Evolutionary conservation across 1,140 invertebrate genomes (phyloP), one percentile per base, ranked within the genome.

Genomic region (Ganaspis sp.): DNA sequence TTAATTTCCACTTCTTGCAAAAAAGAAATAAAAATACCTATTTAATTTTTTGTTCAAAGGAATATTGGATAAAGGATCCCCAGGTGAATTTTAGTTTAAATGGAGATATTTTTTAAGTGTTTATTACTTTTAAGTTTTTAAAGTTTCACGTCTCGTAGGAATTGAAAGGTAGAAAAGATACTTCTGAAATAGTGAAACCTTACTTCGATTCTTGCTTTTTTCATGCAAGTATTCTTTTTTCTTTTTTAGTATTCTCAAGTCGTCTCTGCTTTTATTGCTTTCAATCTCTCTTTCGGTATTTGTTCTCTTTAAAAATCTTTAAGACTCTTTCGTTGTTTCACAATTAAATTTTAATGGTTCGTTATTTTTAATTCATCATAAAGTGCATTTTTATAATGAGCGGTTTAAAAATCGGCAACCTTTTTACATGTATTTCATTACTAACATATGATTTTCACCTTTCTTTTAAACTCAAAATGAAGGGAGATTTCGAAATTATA

Each of bases 121-220:
- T 72, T 54, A 17, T 73, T 40, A 17, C 49, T 72, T n/a, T n/a
- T 26, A 15, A 64, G 72, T 75, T 83, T 76, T 85, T 85, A 85
- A 87, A 87, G 82, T 86, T 85, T 86, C 81, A 85, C 80, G 79
- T 77, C 78, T 81, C 77, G 79, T 80, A 83, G 83, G 79, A 86
- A 85, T 83, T 74, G 77, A 79, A 29, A 75, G 84, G 69, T 69
- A 75, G 81, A 79, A 83, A 75, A 74, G 80, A 77, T 77, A 80
- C 80, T 86, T 84, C 81, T 79, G 79, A 80, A 70, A 75, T 73
- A 72, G 34, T 54, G 72, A 77, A 78, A 82, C 54, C 77, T 54
- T 76, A 19, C 76, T 80, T 75, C 76, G 75, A 81, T 29, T 69
- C 40, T 71, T 54, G 73, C 75, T 69, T 19, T 23, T 23, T 34